Evolutionary conservation across 2,797 vertebrate species (phyloP).

Genomic region (Sphaeramia orbicularis): DNA sequence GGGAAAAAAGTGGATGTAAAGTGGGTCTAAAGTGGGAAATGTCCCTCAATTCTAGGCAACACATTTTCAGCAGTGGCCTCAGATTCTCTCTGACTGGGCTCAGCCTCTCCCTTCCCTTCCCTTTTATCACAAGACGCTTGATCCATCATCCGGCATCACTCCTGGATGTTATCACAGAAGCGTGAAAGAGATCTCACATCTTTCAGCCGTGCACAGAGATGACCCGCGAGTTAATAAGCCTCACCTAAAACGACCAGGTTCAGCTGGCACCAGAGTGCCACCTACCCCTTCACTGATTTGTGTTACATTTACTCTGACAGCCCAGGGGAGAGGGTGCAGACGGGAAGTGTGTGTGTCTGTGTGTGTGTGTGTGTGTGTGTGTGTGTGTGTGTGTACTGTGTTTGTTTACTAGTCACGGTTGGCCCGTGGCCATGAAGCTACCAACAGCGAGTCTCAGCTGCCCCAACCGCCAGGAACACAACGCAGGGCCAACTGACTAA

Average conservation of each 20-base stretch:
- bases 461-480: background rate
- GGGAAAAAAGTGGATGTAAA: too few relatives aligned
- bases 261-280: conserved; percentile 30
- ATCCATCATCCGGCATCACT: conserved; percentile 45
- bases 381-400: conserved; percentile 11
- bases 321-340: conserved; percentile 20
- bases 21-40: conserved; percentile 5
- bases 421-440: conserved; percentile 26
- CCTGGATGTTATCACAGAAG: conserved; percentile 49
- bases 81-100: background rate
- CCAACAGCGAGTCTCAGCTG: conserved; percentile 32
- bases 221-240: conserved; percentile 33
- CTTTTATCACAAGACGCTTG: conserved; percentile 47
- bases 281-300: conserved; percentile 31
- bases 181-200: conserved; percentile 49
- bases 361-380: too few relatives aligned
- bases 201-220: conserved; percentile 12
- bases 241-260: conserved; percentile 42
- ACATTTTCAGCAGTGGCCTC: background rate
- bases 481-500: background rate
- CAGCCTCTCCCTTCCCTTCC: conserved; percentile 6
- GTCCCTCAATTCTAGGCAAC: conserved; percentile 1
- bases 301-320: conserved; percentile 34
- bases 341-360: too few relatives aligned
- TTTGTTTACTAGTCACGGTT: conserved; percentile 50